Evolutionary conservation across 92 coral and sea anemone species (phyloP).

Genomic region (Phenganax marumi): DNA sequence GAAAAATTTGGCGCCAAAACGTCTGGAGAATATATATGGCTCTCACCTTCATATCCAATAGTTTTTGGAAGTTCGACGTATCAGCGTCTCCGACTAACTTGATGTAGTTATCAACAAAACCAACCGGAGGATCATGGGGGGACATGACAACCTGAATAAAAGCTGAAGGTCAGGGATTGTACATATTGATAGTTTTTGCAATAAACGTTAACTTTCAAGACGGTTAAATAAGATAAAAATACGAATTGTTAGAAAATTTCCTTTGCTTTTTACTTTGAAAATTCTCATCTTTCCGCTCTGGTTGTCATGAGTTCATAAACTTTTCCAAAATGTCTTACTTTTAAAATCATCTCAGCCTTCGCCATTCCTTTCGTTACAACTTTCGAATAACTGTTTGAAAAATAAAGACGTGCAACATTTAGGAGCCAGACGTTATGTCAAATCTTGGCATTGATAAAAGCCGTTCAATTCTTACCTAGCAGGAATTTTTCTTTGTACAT

Average conservation of each 20-base stretch:
- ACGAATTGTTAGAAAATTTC: no score
- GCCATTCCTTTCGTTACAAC: constrained; percentile 98
- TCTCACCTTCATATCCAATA: constrained; percentile 94
- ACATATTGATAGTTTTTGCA: background rate
- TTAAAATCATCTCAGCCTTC: constrained; percentile 97
- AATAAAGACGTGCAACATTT: background rate
- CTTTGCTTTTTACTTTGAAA: no score
- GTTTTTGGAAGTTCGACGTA: constrained; percentile 94
- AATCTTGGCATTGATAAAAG: background rate
- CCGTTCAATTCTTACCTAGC: constrained; percentile 64
- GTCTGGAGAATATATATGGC: background rate
- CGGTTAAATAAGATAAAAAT: no score
- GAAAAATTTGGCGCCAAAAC: background rate
- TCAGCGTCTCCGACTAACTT: constrained; percentile 91
- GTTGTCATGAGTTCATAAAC: background rate
- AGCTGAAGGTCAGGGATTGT: background rate
- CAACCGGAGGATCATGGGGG: constrained; percentile 97
- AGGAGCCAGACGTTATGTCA: background rate
- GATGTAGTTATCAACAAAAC: constrained; percentile 96
- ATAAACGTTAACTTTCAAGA: background rate
- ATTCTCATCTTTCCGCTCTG: no score
- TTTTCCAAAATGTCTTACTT: constrained; percentile 53
- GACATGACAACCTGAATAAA: constrained; percentile 91
- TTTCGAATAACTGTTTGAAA: constrained; percentile 71
- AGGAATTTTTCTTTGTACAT: constrained; percentile 89